Base-by-base conservation (phyloP, 2,797 vertebrate genomes). In the Phataginus tetradactyla region DNA sequence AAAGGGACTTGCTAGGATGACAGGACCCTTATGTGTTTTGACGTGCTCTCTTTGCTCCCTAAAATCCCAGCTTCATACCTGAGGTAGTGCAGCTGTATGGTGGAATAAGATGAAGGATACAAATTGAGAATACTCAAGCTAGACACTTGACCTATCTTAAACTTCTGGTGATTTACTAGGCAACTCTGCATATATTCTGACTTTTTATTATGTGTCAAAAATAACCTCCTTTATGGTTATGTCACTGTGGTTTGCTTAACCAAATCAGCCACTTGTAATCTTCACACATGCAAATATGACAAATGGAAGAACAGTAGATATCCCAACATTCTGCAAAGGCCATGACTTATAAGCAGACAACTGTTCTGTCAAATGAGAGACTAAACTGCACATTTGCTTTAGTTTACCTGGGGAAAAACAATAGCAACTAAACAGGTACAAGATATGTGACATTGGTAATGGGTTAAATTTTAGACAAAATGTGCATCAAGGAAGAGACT, bases 381-480 rank as follows among this genome's bases (percentile, higher is more conserved):
- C 4, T 3, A 51, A 45, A 34, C 8, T 51, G 17, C 27, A 89
- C 55, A 27, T 84, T 37, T 84, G 23, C 34, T 77, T 85, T 94
- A 25, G 6, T 78, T 94, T 3, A 49, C 12, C 63, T 64, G 34
- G 32, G 14, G 4, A 45, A 85, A 79, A 93, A 10, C 0, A 32
- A 34, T 61, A 78, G 20, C 32, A 84, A 57, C 55, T 42, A 55
- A 63, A 59, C 3, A 77, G 2, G 1, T 80, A 27, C 11, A 12
- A 37, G 7, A 32, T 0, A 2, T 49, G 0, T 78, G 45, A 88
- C 72, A 61, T 85, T 14, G 49, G 9, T 69, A 8, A 83, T 53
- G 10, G n/a, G 27, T n/a, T 71, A 72, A 20, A 68, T 90, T 95
- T 72, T 90, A 71, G 57, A 23, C 55, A 75, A 90, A 93, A 55